phyloP scores from a whole-genome alignment of 2,797 vertebrate species.

The Ataeniobius toweri region DNA sequence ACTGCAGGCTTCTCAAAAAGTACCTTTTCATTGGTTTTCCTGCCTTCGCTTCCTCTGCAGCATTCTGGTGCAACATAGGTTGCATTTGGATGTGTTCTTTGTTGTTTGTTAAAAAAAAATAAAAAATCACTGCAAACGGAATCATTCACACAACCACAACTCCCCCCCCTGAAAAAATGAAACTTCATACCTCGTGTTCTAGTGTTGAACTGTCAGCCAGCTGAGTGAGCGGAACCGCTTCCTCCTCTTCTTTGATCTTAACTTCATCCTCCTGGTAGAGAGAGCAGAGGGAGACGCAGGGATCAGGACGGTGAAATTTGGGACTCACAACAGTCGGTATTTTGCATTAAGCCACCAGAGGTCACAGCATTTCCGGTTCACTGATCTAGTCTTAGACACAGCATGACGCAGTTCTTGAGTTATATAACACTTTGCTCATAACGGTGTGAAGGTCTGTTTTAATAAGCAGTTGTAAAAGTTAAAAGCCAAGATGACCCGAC shows the following conservation, averaged over 20 bases:
- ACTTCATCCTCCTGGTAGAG: constrained; percentile 51
- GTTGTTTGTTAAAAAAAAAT: too few species aligned
- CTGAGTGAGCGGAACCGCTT: constrained; percentile 62
- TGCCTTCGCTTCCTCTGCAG: neutral
- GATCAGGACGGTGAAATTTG: neutral
- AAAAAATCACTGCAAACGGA: neutral
- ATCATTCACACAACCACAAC: neutral
- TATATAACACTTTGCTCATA: constrained; percentile 4
- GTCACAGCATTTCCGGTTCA: constrained; percentile 18
- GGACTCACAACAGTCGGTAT: too few species aligned
- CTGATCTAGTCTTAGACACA: neutral
- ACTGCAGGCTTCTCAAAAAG: neutral
- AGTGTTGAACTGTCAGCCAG: constrained; percentile 73
- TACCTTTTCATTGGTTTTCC: neutral
- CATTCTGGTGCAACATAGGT: neutral
- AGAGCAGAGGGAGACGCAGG: constrained; percentile 14
- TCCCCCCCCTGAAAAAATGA: neutral
- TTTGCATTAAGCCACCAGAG: neutral
- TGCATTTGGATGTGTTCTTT: neutral
- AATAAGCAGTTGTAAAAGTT: constrained; percentile 13
- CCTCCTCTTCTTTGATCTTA: constrained; percentile 66
- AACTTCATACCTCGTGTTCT: constrained; percentile 75
- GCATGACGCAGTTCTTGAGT: neutral
- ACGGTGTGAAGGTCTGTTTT: constrained; percentile 17
- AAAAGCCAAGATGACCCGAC: constrained; percentile 1